phyloP scores from a whole-genome alignment of 2,797 vertebrate genomes.

The Macrochelys suwanniensis region DNA sequence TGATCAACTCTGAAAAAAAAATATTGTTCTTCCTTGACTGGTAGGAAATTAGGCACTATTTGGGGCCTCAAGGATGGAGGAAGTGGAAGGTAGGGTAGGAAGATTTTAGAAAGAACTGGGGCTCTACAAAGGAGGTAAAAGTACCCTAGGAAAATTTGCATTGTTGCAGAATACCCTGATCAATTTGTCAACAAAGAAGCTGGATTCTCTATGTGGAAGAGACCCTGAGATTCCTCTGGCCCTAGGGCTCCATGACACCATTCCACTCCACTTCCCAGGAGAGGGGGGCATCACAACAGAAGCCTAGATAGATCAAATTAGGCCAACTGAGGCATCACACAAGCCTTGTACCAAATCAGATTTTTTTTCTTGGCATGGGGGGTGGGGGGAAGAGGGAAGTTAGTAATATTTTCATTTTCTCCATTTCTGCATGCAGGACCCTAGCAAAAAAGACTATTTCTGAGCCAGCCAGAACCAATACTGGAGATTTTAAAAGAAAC shows the following conservation, averaged over 20 bases:
- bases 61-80: not conserved
- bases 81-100: not conserved
- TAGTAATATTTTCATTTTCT: not conserved
- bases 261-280: not conserved
- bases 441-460: not conserved
- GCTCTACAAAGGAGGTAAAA: not conserved
- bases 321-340: not conserved
- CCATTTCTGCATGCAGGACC: not conserved
- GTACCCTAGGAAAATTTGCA: not conserved
- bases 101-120: not conserved
- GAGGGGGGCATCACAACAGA: not conserved
- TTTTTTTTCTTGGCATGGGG: not conserved
- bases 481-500: not conserved
- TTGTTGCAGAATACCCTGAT: not conserved
- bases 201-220: not conserved
- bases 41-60: not conserved
- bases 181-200: no score
- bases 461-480: not conserved
- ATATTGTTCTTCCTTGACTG: not conserved
- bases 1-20: not conserved
- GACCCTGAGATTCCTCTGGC: not conserved
- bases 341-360: not conserved
- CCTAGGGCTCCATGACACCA: not conserved
- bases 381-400: rapidly evolving
- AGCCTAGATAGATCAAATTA: not conserved